Conservation (phyloP, 2,797 vertebrate genomes). For the Pseudocheirus occidentalis region DNA sequence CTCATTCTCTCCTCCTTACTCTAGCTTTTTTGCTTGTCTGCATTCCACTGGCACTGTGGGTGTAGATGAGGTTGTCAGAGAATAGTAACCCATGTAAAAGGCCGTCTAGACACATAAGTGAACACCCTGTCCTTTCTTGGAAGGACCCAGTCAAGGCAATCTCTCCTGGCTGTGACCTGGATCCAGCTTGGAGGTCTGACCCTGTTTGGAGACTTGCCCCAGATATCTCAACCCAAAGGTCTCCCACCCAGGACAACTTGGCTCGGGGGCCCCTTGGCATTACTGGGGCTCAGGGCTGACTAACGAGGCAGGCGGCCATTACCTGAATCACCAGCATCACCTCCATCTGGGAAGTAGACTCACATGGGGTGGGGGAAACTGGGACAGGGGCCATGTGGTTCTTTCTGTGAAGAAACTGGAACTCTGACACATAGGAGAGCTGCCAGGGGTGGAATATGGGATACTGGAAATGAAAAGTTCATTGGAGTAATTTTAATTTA, state of each 20-base stretch:
- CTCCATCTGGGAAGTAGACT: slow-evolving; percentile 44
- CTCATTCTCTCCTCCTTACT: not conserved
- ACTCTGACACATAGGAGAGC: not conserved
- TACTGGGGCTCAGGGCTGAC: slow-evolving; percentile 54
- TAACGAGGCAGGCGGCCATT: slow-evolving; percentile 63
- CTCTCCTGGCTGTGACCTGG: slow-evolving; percentile 11
- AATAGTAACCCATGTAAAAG: not conserved
- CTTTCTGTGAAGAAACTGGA: slow-evolving; percentile 39
- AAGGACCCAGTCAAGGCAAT: slow-evolving; percentile 45
- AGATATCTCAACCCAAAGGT: slow-evolving; percentile 57
- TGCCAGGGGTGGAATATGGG: not conserved
- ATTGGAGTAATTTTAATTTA: not conserved
- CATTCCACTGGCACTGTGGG: not conserved
- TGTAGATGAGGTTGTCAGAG: not conserved
- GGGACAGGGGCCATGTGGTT: slow-evolving; percentile 58
- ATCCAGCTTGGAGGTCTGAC: slow-evolving; percentile 19
- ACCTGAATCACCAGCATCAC: slow-evolving; percentile 42
- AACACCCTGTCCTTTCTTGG: slow-evolving; percentile 65
- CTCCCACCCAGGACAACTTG: slow-evolving; percentile 40
- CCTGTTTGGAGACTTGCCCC: not conserved
- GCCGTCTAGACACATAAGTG: slow-evolving; percentile 9
- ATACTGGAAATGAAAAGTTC: not conserved
- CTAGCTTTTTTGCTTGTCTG: not conserved
- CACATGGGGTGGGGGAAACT: slow-evolving; percentile 19
- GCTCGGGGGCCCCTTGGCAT: slow-evolving; percentile 22